These are phyloP conservation scores for Goniozus legneri DNA, from an alignment of 1,140 invertebrate species.

Conservation along the genomic window DNA sequence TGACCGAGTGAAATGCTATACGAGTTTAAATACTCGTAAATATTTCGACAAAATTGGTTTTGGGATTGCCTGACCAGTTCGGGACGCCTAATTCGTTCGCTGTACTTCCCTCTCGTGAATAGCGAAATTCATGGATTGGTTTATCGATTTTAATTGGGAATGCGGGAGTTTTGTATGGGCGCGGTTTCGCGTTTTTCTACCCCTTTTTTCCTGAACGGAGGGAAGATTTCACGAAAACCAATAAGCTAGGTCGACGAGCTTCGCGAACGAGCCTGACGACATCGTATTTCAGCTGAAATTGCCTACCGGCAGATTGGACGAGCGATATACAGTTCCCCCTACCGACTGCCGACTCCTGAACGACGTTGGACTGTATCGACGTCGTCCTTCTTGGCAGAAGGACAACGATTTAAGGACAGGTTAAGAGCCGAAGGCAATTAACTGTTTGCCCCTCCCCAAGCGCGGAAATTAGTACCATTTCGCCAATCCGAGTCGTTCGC, in stretches of 20 bases:
- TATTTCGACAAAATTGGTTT: too few species aligned
- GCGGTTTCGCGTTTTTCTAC: constrained; percentile 36
- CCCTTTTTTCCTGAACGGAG: constrained; percentile 49
- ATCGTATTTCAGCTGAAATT: constrained; percentile 55
- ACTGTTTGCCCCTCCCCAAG: too few species aligned
- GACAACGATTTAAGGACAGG: constrained; percentile 22
- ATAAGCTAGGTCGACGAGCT: constrained; percentile 31
- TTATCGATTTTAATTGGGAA: constrained; percentile 18
- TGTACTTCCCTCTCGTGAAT: too few species aligned
- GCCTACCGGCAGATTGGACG: constrained; percentile 52
- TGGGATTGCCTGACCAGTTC: too few species aligned
- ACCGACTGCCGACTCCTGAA: constrained; percentile 36
- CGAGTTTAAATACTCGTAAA: too few species aligned
- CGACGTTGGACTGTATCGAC: constrained; percentile 21
- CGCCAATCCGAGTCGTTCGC: too few species aligned
- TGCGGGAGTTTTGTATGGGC: neutral
- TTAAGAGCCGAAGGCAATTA: neutral
- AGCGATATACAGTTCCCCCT: constrained; percentile 57
- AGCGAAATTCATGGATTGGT: too few species aligned
- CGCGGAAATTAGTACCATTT: too few species aligned
- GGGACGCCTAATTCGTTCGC: too few species aligned
- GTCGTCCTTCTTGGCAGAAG: constrained; percentile 12
- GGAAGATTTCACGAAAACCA: constrained; percentile 30
- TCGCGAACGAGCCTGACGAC: constrained; percentile 50
- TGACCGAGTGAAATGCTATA: too few species aligned